Evolutionary conservation across 2,888 invertebrate species (phyloP), one percentile per base, ranked within the genome.

Genomic region (Eilema depressum): DNA sequence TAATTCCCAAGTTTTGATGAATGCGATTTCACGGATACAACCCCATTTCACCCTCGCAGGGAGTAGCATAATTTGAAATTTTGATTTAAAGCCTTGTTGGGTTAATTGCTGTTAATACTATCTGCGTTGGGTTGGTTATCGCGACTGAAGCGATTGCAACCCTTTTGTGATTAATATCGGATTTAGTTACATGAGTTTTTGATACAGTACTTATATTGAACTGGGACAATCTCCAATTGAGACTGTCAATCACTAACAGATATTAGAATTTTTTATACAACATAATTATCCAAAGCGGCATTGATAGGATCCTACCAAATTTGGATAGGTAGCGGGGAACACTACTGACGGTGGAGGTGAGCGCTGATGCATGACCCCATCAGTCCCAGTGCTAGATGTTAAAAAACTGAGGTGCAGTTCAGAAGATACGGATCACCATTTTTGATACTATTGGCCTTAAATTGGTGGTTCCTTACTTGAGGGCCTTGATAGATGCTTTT

Each of bases 1-100:
- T 93, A 92, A 93, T 93, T 92, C 88, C 88, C 91, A 94, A 94
- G 93, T 94, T 94, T 93, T 93, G 94, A 94, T 94, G 93, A 93
- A 94, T 94, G 92, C 91, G 93, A 94, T 92, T 93, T 90, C 90
- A 91, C 89, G 91, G 91, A 90, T 90, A 90, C 88, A 88, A 84
- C 86, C 87, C 81, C 74, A 77, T 83, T 83, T 82, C 75, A 81
- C 80, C 76, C 83, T 82, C 78, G 76, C 79, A 78, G 80, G 82
- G 84, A 83, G 85, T 83, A 84, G 87, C 84, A 87, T 89, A 89
- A 93, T 92, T 93, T 91, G 90, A 90, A 91, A 93, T 93, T 93
- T 92, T 92, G 91, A 92, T 92, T 91, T 90, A 88, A 88, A 86
- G 85, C 86, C 86, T 83, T 89, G 89, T 89, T 88, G 88, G 83